Evolutionary conservation across 2,113 vertebrate species (phyloP).

Genomic region (Tachysurus fulvidraco): DNA sequence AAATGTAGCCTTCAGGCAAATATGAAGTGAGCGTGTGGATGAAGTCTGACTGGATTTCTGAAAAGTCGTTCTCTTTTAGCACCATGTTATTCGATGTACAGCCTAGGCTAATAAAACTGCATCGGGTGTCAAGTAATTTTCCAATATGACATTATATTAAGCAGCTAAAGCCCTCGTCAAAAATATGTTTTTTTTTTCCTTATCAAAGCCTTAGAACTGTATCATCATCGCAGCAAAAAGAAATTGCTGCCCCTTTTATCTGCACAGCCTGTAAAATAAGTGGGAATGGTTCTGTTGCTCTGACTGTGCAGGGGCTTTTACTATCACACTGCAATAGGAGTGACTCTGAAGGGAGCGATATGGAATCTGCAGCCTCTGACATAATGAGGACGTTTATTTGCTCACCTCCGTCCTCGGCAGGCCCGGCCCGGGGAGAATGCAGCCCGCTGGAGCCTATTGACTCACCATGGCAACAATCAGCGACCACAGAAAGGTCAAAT

Average conservation of each 20-base stretch:
- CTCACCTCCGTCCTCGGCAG: conserved; percentile 33
- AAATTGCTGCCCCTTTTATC: not conserved
- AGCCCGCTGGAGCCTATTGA: conserved; percentile 45
- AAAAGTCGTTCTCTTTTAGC: not conserved
- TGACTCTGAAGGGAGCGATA: conserved; percentile 36
- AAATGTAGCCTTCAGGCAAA: conserved; percentile 24
- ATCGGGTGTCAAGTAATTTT: not conserved
- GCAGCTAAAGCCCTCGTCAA: not conserved
- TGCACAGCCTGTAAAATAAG: not conserved
- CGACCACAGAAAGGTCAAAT: conserved; percentile 59
- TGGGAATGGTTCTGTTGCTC: not conserved
- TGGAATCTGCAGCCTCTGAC: conserved; percentile 31
- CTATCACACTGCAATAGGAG: conserved; percentile 16
- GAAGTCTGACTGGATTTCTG: not conserved
- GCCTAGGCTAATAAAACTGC: not conserved
- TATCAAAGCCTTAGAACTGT: not conserved
- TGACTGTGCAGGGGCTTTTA: conserved; percentile 4
- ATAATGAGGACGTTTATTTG: conserved; percentile 61
- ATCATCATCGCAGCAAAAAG: conserved; percentile 4
- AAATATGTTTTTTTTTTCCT: not conserved
- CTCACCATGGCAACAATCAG: conserved; percentile 49
- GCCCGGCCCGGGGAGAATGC: conserved; percentile 29
- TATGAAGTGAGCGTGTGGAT: not conserved
- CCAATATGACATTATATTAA: not conserved
- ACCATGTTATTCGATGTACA: not conserved